These are phyloP conservation scores for Macrocentrus cingulum DNA, from an alignment of 1,140 invertebrate species.

Conservation along the genomic window DNA sequence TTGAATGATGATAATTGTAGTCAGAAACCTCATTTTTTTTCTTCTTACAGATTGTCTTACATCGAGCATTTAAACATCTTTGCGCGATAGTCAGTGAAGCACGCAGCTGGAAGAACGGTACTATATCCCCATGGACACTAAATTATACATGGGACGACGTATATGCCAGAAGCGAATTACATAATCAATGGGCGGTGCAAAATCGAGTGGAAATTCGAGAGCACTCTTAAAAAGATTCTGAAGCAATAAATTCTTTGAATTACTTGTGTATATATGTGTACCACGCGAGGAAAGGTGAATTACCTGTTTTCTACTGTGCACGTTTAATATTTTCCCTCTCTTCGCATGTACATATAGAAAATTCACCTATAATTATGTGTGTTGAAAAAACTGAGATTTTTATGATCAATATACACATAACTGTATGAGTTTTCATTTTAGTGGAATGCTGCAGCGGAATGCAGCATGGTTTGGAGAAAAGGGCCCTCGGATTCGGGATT, in stretches of 20 bases:
- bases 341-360: too few relatives aligned
- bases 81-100: constrained; percentile 32
- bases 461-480: neutral
- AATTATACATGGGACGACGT: constrained; percentile 36
- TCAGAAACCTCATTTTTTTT: neutral
- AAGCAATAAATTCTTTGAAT: neutral
- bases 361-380: too few relatives aligned
- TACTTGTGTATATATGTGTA: too few relatives aligned
- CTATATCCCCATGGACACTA: constrained; percentile 35
- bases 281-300: neutral
- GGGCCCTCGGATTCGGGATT: constrained; percentile 1
- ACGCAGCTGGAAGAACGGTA: constrained; percentile 39
- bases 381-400: too few relatives aligned
- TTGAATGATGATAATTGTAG: too few relatives aligned
- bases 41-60: constrained; percentile 1
- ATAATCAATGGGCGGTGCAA: constrained; percentile 26
- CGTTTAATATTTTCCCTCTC: too few relatives aligned
- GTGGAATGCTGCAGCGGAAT: too few relatives aligned
- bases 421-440: too few relatives aligned
- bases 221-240: constrained; percentile 1
- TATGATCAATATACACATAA: too few relatives aligned
- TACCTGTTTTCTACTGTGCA: neutral
- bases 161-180: neutral
- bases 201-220: constrained; percentile 2
- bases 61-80: constrained; percentile 13